Conservation (phyloP, 2,888 invertebrate species). For the Meiosimyza platycephala region DNA sequence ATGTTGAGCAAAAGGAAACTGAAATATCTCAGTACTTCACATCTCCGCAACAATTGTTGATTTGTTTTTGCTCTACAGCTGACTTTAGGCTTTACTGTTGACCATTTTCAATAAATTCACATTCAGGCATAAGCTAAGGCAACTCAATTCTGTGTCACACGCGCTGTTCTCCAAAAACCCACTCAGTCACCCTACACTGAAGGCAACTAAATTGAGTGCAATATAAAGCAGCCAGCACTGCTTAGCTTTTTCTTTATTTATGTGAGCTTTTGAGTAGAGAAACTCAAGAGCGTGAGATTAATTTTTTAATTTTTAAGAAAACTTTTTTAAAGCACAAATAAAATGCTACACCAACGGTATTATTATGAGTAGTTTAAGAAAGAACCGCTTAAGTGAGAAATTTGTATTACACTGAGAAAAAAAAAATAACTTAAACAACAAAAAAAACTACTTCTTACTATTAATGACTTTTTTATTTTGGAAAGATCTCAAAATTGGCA, state of each 20-base stretch:
- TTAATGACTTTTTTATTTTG: constrained; percentile 27
- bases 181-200: too few relatives aligned
- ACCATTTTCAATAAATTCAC: too few relatives aligned
- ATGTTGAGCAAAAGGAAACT: constrained; percentile 7
- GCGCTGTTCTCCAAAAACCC: too few relatives aligned
- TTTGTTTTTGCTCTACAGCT: too few relatives aligned
- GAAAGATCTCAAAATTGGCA: constrained; percentile 36
- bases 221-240: too few relatives aligned
- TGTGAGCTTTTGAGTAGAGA: constrained; percentile 4
- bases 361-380: constrained; percentile 20
- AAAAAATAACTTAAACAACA: constrained; percentile 12
- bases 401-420: constrained; percentile 41
- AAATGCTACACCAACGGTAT: constrained; percentile 27
- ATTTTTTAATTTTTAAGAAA: neutral
- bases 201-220: too few relatives aligned
- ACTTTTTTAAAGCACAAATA: constrained; percentile 16
- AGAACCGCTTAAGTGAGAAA: constrained; percentile 31
- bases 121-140: too few relatives aligned
- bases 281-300: constrained; percentile 25
- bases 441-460: constrained; percentile 39
- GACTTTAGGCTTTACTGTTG: too few relatives aligned
- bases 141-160: too few relatives aligned
- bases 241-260: neutral
- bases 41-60: too few relatives aligned
- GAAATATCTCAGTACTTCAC: too few relatives aligned